These are phyloP conservation scores for Stigmatopora argus DNA, from an alignment of 2,113 vertebrate genomes.

Conservation along the genomic window DNA sequence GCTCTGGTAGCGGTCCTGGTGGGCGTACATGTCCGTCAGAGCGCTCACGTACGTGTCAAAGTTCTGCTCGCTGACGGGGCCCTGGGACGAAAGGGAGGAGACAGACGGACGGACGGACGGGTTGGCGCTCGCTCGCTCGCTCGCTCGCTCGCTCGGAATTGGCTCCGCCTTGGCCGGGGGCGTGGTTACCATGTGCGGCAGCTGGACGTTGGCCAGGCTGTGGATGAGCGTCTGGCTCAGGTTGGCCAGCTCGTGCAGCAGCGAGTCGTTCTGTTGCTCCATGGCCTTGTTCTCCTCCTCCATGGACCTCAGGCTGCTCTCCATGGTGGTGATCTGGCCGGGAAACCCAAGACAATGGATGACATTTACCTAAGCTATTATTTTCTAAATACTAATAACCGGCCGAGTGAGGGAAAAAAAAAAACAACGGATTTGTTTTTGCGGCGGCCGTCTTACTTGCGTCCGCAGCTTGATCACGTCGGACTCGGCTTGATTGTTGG, in stretches of 20 bases:
- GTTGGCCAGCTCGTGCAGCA: slow-evolving; percentile 93
- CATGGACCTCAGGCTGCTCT: slow-evolving; percentile 95
- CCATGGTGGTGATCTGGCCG: slow-evolving; percentile 94
- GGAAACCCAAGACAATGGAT: no score
- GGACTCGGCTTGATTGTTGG: slow-evolving; percentile 95
- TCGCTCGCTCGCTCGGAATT: no score
- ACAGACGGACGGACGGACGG: neutral
- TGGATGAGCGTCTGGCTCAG: slow-evolving; percentile 97
- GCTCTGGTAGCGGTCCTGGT: slow-evolving; percentile 99
- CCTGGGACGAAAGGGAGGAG: slow-evolving; percentile 71
- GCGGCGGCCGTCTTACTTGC: slow-evolving; percentile 78
- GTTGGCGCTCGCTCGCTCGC: no score
- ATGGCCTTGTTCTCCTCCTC: slow-evolving; percentile 98
- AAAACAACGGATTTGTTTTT: no score
- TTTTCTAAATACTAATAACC: no score
- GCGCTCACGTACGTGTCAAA: slow-evolving; percentile 99
- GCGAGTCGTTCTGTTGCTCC: slow-evolving; percentile 96
- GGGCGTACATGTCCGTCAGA: slow-evolving; percentile 99
- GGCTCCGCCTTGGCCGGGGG: no score
- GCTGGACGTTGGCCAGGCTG: slow-evolving; percentile 97
- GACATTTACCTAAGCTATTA: no score
- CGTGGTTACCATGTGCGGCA: slow-evolving; percentile 90
- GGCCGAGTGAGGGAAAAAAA: no score
- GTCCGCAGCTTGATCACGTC: slow-evolving; percentile 98
- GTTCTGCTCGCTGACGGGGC: slow-evolving; percentile 99